Conservation (phyloP, 2,888 invertebrate species). For the Nycteola revayana region DNA sequence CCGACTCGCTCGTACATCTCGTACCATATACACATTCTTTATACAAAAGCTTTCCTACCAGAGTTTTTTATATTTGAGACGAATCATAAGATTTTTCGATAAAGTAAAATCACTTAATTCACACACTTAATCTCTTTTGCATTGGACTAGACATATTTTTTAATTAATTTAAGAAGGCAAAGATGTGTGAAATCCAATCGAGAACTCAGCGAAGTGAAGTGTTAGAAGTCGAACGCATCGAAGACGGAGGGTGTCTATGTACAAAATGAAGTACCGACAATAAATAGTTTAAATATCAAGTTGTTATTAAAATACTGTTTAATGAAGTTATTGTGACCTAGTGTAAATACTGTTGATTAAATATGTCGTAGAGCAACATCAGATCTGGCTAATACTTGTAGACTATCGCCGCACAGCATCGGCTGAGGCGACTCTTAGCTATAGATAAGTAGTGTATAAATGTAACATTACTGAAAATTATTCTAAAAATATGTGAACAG, state of each 20-base stretch:
- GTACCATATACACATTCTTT: slow-evolving; percentile 54
- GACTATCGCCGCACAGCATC: slow-evolving; percentile 37
- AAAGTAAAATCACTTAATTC: slow-evolving; percentile 65
- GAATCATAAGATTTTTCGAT: slow-evolving; percentile 40
- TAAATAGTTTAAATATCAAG: slow-evolving; percentile 52
- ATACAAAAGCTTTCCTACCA: slow-evolving; percentile 56
- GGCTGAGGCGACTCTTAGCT: slow-evolving; percentile 25
- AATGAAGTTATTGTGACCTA: slow-evolving; percentile 64
- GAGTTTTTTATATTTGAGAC: slow-evolving; percentile 51
- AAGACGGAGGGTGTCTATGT: slow-evolving; percentile 55
- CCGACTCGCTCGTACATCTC: slow-evolving; percentile 41
- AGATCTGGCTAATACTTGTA: slow-evolving; percentile 67
- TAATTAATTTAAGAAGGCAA: slow-evolving; percentile 77
- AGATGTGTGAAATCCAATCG: slow-evolving; percentile 75
- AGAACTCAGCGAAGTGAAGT: slow-evolving; percentile 52
- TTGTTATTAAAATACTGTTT: slow-evolving; percentile 75
- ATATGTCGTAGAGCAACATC: slow-evolving; percentile 60
- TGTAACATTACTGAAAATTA: slow-evolving; percentile 55
- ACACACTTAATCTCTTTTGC: slow-evolving; percentile 77
- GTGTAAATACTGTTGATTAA: slow-evolving; percentile 64
- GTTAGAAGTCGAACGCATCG: slow-evolving; percentile 43
- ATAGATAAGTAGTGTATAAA: slow-evolving; percentile 51
- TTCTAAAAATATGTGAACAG: slow-evolving; percentile 59
- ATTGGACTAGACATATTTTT: slow-evolving; percentile 80
- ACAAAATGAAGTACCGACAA: slow-evolving; percentile 60